Conservation (phyloP, 2,113 vertebrate species). For the Cranoglanis bouderius region DNA sequence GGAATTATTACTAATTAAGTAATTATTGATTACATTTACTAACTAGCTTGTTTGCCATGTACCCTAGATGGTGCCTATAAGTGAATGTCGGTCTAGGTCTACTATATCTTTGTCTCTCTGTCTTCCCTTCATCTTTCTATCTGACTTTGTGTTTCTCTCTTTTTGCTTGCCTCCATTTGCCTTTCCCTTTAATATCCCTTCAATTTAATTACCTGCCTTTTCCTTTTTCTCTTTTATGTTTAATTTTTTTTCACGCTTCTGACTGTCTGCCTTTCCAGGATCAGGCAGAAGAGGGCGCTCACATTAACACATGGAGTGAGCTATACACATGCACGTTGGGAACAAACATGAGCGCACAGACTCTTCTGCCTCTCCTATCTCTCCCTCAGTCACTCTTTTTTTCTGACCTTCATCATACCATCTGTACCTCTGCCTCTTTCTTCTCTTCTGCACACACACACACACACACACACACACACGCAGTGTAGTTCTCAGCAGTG, state of each 20-base stretch:
- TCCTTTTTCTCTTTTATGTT: neutral
- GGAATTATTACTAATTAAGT: neutral
- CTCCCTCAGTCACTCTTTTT: neutral
- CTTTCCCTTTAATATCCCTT: neutral
- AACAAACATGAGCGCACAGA: no score
- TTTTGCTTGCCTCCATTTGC: neutral
- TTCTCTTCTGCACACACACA: neutral
- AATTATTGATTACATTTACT: neutral
- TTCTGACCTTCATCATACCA: neutral
- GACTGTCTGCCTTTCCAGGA: neutral
- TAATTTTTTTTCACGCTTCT: neutral
- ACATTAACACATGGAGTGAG: neutral
- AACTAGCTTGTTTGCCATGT: neutral
- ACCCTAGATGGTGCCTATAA: neutral
- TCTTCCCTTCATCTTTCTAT: neutral
- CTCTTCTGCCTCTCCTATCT: neutral
- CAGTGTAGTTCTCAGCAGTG: neutral
- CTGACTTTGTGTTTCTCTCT: neutral
- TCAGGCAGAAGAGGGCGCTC: slow-evolving; percentile 7
- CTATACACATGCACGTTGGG: neutral
- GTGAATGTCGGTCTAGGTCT: neutral
- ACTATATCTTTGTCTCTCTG: neutral
- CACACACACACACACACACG: neutral
- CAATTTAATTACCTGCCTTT: neutral
- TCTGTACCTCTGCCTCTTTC: neutral